These are phyloP conservation scores for Enteromius mattozi DNA, from an alignment of 2,797 vertebrate genomes.

Conservation along the genomic window DNA sequence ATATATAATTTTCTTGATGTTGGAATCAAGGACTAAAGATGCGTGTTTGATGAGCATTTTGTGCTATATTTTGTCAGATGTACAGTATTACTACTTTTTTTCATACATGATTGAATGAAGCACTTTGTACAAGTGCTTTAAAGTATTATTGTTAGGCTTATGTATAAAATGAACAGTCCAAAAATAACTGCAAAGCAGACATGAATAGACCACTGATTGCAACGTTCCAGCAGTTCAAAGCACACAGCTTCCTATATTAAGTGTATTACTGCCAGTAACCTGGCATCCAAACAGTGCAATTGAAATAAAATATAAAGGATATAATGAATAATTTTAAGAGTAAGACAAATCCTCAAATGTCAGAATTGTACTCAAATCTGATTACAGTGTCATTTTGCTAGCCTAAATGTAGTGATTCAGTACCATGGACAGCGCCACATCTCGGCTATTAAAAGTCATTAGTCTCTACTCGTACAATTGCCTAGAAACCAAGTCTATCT, in stretches of 20 bases:
- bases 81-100: neutral
- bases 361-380: neutral
- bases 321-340: neutral
- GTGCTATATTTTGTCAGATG: neutral
- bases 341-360: slow-evolving; percentile 8
- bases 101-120: neutral
- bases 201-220: neutral
- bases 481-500: slow-evolving; percentile 50
- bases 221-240: neutral
- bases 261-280: neutral
- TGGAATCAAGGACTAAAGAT: neutral
- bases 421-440: slow-evolving; percentile 4
- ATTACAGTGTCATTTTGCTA: slow-evolving; percentile 1
- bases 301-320: neutral
- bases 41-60: neutral
- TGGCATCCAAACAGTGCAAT: neutral
- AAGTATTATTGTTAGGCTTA: neutral
- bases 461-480: slow-evolving; percentile 39
- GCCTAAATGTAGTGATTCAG: slow-evolving; percentile 14
- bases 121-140: neutral
- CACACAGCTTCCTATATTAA: neutral
- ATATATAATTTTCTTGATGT: neutral
- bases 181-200: slow-evolving; percentile 5
- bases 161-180: slow-evolving; percentile 10
- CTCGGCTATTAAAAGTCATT: slow-evolving; percentile 37